Base-by-base conservation (phyloP, 2,797 vertebrate species). In the Hoplostethus mediterraneus region DNA sequence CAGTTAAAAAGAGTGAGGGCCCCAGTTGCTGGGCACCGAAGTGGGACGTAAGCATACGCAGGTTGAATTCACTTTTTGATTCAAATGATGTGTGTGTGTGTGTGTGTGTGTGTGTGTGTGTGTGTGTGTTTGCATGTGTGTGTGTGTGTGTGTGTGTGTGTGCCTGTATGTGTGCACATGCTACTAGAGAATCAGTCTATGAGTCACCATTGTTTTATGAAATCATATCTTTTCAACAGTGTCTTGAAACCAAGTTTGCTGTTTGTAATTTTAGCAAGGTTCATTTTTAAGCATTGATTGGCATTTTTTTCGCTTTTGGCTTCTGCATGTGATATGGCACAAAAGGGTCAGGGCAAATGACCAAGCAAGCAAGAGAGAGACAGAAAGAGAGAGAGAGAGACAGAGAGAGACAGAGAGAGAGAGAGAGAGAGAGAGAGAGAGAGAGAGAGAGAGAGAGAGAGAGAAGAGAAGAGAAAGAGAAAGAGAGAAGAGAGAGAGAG, bases 1-100 rank as follows among this genome's bases (percentile, higher is more conserved):
- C 78, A 71, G 49, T 36, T 63, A 42, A 65, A 69, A 58, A 61
- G 51, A 54, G 73, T 79, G 68, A 65, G n/a, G 44, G 55, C 5
- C 33, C 52, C 52, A 14, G 63, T 42, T 48, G 30, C 25, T 6
- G 60, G 63, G n/a, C 28, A 38, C 13, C 63, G 54, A 58, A 16
- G 38, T 40, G 38, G 38, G 38, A 40, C 38, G 8, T 40, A 40
- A 8, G 30, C 31, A 61, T 38, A 55, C 38, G 9, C 38, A 11
- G 38, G 7, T 40, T 40, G 6, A 51, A 33, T 0, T 13, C 57
- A 44, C 6, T 1, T 58, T 47, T 53, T 48, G 17, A 42, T 53
- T 55, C n/a, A 54, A 9, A 66, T 8, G 53, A 21, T 21, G 21
- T 21, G 21, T 21, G 21, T 21, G 21, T 21, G 21, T 8, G 38